A percentile compares a stretch with the other conserved stretches of the same genome.
Evolutionary conservation across 2,797 vertebrate genomes (phyloP).

Genomic region (Microcaecilia unicolor): DNA sequence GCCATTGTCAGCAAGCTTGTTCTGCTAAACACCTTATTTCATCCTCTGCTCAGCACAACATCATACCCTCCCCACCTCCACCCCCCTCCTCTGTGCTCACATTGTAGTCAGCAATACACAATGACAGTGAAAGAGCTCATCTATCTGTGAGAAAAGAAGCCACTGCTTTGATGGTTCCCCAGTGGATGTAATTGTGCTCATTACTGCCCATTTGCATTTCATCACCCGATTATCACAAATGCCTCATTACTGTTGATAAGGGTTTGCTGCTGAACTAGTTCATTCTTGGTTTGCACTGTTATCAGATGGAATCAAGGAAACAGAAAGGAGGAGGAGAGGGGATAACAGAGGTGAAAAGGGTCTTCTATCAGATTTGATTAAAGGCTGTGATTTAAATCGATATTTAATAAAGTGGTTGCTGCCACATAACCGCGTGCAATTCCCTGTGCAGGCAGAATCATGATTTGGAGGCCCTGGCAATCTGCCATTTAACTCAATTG

Average conservation of each 20-base stretch:
- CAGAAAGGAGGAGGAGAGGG: slow-evolving; percentile 15
- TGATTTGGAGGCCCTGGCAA: slow-evolving; percentile 45
- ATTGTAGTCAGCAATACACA: slow-evolving; percentile 28
- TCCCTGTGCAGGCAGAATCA: slow-evolving; percentile 61
- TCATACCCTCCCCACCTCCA: not conserved
- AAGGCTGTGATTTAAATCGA: slow-evolving; percentile 80
- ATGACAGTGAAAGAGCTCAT: slow-evolving; percentile 46
- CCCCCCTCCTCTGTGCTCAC: not conserved
- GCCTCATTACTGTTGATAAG: slow-evolving; percentile 75
- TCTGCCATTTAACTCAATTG: slow-evolving; percentile 63
- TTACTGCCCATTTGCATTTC: slow-evolving; percentile 91
- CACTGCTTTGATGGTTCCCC: slow-evolving; percentile 62
- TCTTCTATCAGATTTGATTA: slow-evolving; percentile 70
- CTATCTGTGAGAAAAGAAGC: slow-evolving; percentile 61
- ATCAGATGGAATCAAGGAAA: slow-evolving; percentile 14
- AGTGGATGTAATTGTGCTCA: slow-evolving; percentile 78
- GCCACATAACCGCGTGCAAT: slow-evolving; percentile 61
- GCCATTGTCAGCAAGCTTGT: not conserved
- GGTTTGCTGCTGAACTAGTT: slow-evolving; percentile 52
- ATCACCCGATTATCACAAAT: slow-evolving; percentile 78
- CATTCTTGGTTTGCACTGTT: slow-evolving; percentile 48
- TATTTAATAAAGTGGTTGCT: slow-evolving; percentile 84
- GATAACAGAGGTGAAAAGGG: slow-evolving; percentile 43
- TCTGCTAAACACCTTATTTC: not conserved
- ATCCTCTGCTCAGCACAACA: not conserved